Evolutionary conservation across 1,140 invertebrate genomes (phyloP).

Genomic region (Leptinotarsa defecta): DNA sequence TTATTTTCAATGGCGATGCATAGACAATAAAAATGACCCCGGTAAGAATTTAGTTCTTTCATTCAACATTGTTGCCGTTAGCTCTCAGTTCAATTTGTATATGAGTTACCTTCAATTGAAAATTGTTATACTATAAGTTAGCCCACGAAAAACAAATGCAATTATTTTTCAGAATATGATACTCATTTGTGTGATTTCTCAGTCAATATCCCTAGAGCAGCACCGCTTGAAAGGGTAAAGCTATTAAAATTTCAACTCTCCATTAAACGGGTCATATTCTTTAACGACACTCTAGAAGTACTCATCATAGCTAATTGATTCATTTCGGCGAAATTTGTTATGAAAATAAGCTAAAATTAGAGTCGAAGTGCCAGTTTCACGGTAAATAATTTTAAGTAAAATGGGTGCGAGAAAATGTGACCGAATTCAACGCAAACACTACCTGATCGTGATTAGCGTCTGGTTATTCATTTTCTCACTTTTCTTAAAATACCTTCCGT

Average conservation of each 20-base stretch:
- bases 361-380: not conserved
- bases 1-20: no score
- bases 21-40: no score
- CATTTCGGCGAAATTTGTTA: slow-evolving; percentile 3
- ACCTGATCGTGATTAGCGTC: not conserved
- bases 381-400: slow-evolving; percentile 1
- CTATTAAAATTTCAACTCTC: not conserved
- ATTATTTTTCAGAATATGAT: no score
- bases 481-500: not conserved
- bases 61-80: no score
- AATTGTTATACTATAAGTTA: no score
- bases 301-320: not conserved
- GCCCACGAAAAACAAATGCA: no score
- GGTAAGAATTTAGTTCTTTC: no score
- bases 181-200: no score
- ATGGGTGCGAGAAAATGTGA: not conserved
- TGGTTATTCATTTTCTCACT: not conserved
- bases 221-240: no score
- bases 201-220: no score
- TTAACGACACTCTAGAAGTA: not conserved
- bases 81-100: no score
- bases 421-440: not conserved
- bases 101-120: no score
- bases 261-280: not conserved
- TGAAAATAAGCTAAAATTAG: slow-evolving; percentile 9